Evolutionary conservation across 2,113 vertebrate species (phyloP), one percentile per base, ranked within the genome.

Genomic region (Brachionichthys hirsutus): DNA sequence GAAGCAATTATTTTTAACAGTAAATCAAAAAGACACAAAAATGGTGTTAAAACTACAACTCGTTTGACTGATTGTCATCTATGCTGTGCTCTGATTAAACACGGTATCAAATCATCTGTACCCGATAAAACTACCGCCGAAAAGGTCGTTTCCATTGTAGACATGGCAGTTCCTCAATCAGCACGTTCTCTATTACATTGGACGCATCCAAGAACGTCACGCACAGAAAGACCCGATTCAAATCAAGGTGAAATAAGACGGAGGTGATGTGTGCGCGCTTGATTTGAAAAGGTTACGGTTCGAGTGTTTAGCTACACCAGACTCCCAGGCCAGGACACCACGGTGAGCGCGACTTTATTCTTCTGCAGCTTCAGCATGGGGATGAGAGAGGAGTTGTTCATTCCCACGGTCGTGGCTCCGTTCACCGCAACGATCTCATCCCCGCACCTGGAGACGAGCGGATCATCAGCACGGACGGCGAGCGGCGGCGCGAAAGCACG

Each of bases 381-480:
- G 82, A 97, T 95, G 9, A 97, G 88, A 7, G 94, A 92, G 0
- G 93, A 91, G 85, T 97, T 95, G 91, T 95, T 96, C 95, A 97
- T 96, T 46, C 95, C 94, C 4, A 92, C 87, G 0, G 94, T 94
- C 1, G 92, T 93, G 24, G 93, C 90, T 19, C 94, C 94, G 0
- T 97, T 97, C 20, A 97, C 95, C 0, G 95, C 95, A 76, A 97
- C 95, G 0, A 97, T 97, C 81, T 96, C 94, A 41, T 96, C 95
- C 4, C 95, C 95, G 12, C 95, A 97, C 87, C 95, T 96, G 77
- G 22, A 47, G 59, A 38, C 59, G 62, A 73, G 54, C 14, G 70
- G 44, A 20, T 11, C 13, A 9, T 51, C 6, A 76, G n/a, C 4
- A 7, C 38, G 19, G 16, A 51, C 12, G 20, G 12, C 34, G 6